Evolutionary conservation across 2,113 vertebrate genomes (phyloP), one percentile per base, ranked within the genome.

Genomic region (Notothenia coriiceps): DNA sequence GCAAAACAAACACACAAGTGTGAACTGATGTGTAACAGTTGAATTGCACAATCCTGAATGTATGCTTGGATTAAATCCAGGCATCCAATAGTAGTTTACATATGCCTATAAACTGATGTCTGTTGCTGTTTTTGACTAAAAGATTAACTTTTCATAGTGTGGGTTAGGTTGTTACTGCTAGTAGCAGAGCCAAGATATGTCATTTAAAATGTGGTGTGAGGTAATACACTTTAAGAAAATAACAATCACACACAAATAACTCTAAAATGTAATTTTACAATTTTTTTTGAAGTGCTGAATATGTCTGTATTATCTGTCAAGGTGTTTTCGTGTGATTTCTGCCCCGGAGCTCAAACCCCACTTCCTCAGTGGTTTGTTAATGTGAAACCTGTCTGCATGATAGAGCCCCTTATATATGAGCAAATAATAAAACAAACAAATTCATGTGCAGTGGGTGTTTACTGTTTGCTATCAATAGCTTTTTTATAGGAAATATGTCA

Each of bases 21-120:
- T 82, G 74, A 29, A 64, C 61, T 75, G 49, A 80, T 56, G 14
- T 9, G 47, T 22, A 43, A 47, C 25, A 57, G 43, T n/a, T 10
- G 22, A 76, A 51, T n/a, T 17, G n/a, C 51, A 59, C 65, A 20
- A 60, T 70, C 44, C 20, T 43, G 2, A 64, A 11, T 55, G 22
- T 18, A 68, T 33, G 15, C 18, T 35, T 17, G 7, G 20, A 67
- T 13, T 9, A 12, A 22, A 17, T 44, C 9, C 29, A 56, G 40
- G 25, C 14, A 59, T 68, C 6, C 6, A 13, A 18, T 65, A n/a
- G 5, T 9, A n/a, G n/a, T 63, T 35, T 43, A 4, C 2, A n/a
- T 25, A 12, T 13, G 10, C 60, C 52, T 54, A 35, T 33, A 50
- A 33, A 75, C 29, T 56, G 50, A 79, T 33, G 13, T 4, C 50